A percentile compares a stretch with the other conserved stretches of the same genome.
These are phyloP conservation scores for Platerodrilus igneus DNA, from an alignment of 2,888 invertebrate genomes.

Conservation along the genomic window DNA sequence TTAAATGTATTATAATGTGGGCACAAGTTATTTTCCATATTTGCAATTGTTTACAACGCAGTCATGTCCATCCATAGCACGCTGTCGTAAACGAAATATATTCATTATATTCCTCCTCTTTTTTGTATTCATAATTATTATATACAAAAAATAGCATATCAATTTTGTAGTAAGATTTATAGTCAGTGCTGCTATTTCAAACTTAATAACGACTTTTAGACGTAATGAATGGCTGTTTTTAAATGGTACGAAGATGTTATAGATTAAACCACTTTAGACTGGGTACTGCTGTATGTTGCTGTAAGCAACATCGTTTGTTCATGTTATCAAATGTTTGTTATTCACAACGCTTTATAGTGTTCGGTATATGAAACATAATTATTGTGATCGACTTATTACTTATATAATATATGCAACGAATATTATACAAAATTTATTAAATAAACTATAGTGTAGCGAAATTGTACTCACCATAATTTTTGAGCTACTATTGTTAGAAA, in stretches of 20 bases:
- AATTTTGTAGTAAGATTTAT: conserved; percentile 30
- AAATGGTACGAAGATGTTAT: conserved; percentile 4
- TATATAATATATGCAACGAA: conserved; percentile 30
- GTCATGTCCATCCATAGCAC: conserved; percentile 29
- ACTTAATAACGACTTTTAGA: too few species aligned
- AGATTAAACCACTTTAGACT: conserved; percentile 34
- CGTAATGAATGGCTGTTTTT: conserved; percentile 14
- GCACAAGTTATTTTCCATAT: too few species aligned
- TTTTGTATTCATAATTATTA: conserved; percentile 36
- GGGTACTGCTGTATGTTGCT: conserved; percentile 42
- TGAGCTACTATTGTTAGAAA: conserved; percentile 17
- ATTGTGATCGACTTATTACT: conserved; percentile 46
- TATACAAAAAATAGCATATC: conserved; percentile 45
- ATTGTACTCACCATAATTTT: conserved; percentile 27
- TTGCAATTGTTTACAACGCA: conserved; percentile 29
- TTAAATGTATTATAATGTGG: conserved; percentile 7
- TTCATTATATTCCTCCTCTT: conserved; percentile 21
- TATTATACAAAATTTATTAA: conserved; percentile 28
- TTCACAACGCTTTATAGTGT: conserved; percentile 48
- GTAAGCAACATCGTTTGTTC: conserved; percentile 42
- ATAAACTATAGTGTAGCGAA: conserved; percentile 21
- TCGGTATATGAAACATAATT: conserved; percentile 50
- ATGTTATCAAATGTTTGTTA: conserved; percentile 39
- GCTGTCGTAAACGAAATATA: conserved; percentile 14
- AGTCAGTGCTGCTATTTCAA: too few species aligned